Evolutionary conservation across 2,888 invertebrate genomes (phyloP).

Genomic region (Cheilosia soror): DNA sequence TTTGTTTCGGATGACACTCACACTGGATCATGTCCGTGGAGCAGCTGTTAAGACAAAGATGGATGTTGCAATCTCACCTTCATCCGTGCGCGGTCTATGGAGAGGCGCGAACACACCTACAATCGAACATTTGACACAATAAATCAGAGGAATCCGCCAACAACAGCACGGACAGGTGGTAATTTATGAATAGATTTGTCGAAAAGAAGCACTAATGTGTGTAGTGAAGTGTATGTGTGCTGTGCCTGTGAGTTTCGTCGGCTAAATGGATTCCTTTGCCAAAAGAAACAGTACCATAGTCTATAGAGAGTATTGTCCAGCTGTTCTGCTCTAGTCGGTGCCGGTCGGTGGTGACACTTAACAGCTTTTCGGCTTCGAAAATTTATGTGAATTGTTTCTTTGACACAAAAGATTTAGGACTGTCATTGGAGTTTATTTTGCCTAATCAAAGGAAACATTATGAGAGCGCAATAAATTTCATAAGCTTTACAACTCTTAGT

Average conservation of each 20-base stretch:
- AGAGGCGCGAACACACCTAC: slow-evolving; percentile 52
- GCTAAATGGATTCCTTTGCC: slow-evolving; percentile 44
- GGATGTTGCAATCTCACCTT: slow-evolving; percentile 64
- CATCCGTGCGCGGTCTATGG: slow-evolving; percentile 5
- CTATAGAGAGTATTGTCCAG: slow-evolving; percentile 47
- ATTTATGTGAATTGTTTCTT: slow-evolving; percentile 65
- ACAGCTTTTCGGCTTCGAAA: slow-evolving; percentile 40
- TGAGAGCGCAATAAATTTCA: slow-evolving; percentile 56
- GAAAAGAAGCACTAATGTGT: slow-evolving; percentile 5
- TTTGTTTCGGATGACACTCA: slow-evolving; percentile 41
- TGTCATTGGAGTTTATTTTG: slow-evolving; percentile 62
- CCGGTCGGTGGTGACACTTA: slow-evolving; percentile 58
- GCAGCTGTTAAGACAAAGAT: slow-evolving; percentile 60
- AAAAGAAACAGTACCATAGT: slow-evolving; percentile 41
- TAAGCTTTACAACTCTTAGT: slow-evolving; percentile 47
- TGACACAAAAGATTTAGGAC: slow-evolving; percentile 67
- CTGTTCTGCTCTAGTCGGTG: slow-evolving; percentile 33
- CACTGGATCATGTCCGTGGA: slow-evolving; percentile 47
- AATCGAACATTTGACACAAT: slow-evolving; percentile 68
- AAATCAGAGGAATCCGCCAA: slow-evolving; percentile 66
- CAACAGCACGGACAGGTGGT: slow-evolving; percentile 60
- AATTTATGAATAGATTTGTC: slow-evolving; percentile 62
- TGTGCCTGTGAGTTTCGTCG: slow-evolving; percentile 5
- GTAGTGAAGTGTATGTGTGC: no score
- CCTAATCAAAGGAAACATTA: slow-evolving; percentile 48